Evolutionary conservation across 2,888 invertebrate species (phyloP), one percentile per base, ranked within the genome.

Genomic region (Gymnocheta viridis): DNA sequence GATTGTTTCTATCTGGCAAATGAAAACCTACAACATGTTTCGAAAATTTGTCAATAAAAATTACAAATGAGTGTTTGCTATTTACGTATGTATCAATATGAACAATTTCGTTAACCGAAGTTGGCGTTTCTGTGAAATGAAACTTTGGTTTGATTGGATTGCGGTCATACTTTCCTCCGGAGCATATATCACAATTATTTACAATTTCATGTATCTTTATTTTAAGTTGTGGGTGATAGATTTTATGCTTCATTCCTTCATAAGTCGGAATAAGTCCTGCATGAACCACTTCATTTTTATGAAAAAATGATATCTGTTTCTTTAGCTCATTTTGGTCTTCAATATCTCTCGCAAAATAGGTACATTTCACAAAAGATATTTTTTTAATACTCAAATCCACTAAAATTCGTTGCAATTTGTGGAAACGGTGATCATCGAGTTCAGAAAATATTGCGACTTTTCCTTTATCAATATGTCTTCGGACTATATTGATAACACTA

Each of bases 271-370:
- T 76, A 51, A 82, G 74, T 51, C 76, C 86, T 54, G 76, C 47
- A 56, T 87, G 84, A 19, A 85, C 87, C 72, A 67, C 47, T 67
- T 88, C 87, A n/a, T 64, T n/a, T 77, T 81, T 72, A 47, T 86
- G 82, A 54, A 82, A 83, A 9, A 81, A 27, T 56, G 67, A 62
- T 69, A 86, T 86, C 35, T 85, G 64, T 82, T 82, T 76, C 14
- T n/a, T 62, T 44, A 74, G 51, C 76, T 85, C 82, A 22, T 73
- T 64, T 60, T 85, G 76, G 35, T 81, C 72, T 73, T 29, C 56
- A 10, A 85, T 83, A 32, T 85, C 77, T 69, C 74, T 64, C 22
- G 67, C 77, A 67, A 60, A 51, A 74, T 56, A 56, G 38, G 5
- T 38, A 38, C 38, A 38, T 38, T 38, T 38, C 38, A 38, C 38